Evolutionary conservation across 2,797 vertebrate species (phyloP).

Genomic region (Luscinia luscinia): DNA sequence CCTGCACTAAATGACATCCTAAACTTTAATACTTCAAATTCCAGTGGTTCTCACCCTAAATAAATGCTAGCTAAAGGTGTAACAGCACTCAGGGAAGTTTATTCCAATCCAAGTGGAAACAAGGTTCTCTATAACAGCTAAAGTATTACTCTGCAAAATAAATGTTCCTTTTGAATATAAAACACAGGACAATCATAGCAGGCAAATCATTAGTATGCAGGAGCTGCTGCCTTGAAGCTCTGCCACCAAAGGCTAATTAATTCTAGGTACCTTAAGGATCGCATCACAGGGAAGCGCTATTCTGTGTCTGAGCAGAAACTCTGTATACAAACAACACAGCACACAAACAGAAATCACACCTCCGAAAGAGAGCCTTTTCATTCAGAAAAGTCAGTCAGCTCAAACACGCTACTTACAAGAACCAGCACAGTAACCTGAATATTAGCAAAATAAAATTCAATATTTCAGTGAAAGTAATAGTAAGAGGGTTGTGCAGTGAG

Average conservation of each 20-base stretch:
- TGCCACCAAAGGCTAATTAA: slow-evolving; percentile 53
- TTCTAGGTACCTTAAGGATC: slow-evolving; percentile 8
- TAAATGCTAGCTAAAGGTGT: neutral
- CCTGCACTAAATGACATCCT: neutral
- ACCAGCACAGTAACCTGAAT: neutral
- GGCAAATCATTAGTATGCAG: neutral
- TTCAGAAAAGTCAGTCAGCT: slow-evolving; percentile 53
- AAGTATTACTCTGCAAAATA: neutral
- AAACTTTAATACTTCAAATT: neutral
- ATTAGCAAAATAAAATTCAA: neutral
- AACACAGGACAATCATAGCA: neutral
- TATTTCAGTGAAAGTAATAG: neutral
- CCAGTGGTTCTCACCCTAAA: neutral
- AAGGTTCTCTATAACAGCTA: neutral
- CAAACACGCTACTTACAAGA: neutral
- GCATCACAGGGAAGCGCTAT: neutral
- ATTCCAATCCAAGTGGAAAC: neutral
- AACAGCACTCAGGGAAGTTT: neutral
- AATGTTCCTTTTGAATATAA: neutral
- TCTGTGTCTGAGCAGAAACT: slow-evolving; percentile 18
- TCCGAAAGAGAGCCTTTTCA: slow-evolving; percentile 36
- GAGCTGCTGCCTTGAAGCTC: slow-evolving; percentile 38
- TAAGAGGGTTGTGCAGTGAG: neutral
- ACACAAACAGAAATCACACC: slow-evolving; percentile 23
- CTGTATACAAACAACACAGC: slow-evolving; percentile 21